Base-by-base conservation (phyloP, 2,888 invertebrate genomes). In the Ichneumoninae sp. region DNA sequence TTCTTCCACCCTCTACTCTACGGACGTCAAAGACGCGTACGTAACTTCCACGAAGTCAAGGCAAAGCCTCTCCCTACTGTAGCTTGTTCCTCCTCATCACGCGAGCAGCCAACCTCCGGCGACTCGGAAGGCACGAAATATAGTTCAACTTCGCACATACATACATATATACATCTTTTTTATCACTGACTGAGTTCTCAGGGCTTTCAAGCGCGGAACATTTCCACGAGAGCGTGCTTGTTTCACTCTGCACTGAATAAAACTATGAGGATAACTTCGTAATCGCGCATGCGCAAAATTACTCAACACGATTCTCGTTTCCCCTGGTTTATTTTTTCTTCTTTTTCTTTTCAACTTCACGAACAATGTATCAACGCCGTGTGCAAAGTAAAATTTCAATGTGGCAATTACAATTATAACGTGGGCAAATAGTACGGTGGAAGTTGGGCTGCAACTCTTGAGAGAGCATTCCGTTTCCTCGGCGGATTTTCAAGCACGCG, bases 91-190 rank as follows among this genome's bases (percentile, higher is more conserved):
- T 62, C 62, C 30, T 33, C 62, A 16, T 62, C 30, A 30, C 62
- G 62, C 57, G 57, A 62, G 30, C n/a, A 62, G 62, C 62, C 16
- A 62, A 36, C 57, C 22, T 57, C n/a, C 30, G 16, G 36, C n/a
- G 8, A 30, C 62, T 13, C 33, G n/a, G 36, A 62, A 22, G 26
- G 26, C 57, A 22, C 26, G 26, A 22, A 26, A 57, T 57, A 57
- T 57, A 22, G 44, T 47, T 16, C 44, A 16, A 47, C 16, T 47
- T 16, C 5, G 44, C 44, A 47, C 44, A 1, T 0, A 47, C 4
- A 47, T 10, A 13, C 4, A 47, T 47, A 47, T 44, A 44, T 16
- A 44, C 0, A 16, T 10, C 10, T 22, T 54, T 22, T 54, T 54
- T 54, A 54, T 54, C 22, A 19, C 54, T 8, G 8, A 19, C 54